Percentiles rank a stretch among this genome's conserved stretches.
Conservation (phyloP, 2,113 vertebrate genomes). For the Sander lucioperca region DNA sequence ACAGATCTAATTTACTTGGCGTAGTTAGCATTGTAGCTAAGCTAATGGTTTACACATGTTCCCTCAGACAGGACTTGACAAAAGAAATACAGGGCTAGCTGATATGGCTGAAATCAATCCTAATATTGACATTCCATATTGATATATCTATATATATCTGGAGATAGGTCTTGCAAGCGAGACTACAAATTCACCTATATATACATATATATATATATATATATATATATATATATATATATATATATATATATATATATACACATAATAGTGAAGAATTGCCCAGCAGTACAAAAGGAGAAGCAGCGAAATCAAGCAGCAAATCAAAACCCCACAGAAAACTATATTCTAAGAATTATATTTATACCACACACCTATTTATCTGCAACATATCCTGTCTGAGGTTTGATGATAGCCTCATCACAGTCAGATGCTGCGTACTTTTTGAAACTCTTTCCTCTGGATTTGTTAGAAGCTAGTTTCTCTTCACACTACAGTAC, state of each 20-base stretch:
- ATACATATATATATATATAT: too few species aligned
- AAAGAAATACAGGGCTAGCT: too few species aligned
- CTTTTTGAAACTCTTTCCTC: neutral
- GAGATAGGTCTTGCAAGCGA: too few species aligned
- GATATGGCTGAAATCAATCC: too few species aligned
- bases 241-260: neutral
- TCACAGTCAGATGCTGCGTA: neutral
- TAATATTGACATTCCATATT: too few species aligned
- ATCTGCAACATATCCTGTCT: neutral
- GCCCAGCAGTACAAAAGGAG: neutral
- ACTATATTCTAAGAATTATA: neutral
- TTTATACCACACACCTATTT: neutral
- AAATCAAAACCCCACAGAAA: neutral
- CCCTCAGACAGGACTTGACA: too few species aligned
- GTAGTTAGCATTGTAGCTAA: too few species aligned
- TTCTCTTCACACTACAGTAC: neutral
- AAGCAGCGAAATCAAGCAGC: neutral
- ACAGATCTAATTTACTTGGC: too few species aligned
- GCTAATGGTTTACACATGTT: too few species aligned
- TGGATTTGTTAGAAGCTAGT: neutral
- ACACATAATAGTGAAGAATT: neutral
- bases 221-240: too few species aligned
- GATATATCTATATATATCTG: too few species aligned
- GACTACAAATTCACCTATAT: too few species aligned
- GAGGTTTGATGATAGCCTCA: neutral